Evolutionary conservation across 2,888 invertebrate genomes (phyloP).

Genomic region (Orthonevra nobilis): DNA sequence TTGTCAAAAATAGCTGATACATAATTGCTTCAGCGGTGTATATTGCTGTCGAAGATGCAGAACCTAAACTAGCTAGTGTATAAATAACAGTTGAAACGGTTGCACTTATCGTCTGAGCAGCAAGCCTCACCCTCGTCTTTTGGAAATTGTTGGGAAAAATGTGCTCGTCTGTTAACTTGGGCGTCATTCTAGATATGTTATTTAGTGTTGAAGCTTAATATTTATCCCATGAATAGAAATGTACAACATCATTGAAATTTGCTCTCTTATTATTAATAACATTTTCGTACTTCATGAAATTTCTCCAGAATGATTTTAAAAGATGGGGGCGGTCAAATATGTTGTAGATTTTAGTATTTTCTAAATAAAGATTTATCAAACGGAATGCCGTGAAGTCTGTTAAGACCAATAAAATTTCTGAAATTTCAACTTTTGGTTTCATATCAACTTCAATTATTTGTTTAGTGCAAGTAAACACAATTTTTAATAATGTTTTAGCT

Average conservation of each 20-base stretch:
- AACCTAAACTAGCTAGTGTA: constrained; percentile 4
- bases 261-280: constrained; percentile 11
- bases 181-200: constrained; percentile 12
- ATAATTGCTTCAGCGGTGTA: constrained; percentile 1
- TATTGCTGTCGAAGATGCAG: neutral
- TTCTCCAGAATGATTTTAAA: constrained; percentile 5
- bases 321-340: constrained; percentile 10
- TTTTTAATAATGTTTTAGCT: constrained; percentile 5
- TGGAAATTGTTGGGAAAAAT: constrained; percentile 35
- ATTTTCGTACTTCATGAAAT: constrained; percentile 11
- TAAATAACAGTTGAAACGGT: constrained; percentile 14
- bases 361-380: neutral
- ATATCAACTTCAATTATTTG: constrained; percentile 1
- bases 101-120: neutral
- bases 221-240: constrained; percentile 5
- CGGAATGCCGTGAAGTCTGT: constrained; percentile 2
- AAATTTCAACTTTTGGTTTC: constrained; percentile 1
- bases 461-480: neutral
- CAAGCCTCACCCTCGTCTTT: constrained; percentile 10
- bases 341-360: constrained; percentile 14
- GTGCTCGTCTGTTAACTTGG: constrained; percentile 18
- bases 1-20: neutral
- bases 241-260: constrained; percentile 6
- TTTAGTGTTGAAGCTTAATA: no score
- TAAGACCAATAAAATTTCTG: constrained; percentile 18